phyloP scores from a whole-genome alignment of 2,888 invertebrate species.

The Sinhomidia bicolor region DNA sequence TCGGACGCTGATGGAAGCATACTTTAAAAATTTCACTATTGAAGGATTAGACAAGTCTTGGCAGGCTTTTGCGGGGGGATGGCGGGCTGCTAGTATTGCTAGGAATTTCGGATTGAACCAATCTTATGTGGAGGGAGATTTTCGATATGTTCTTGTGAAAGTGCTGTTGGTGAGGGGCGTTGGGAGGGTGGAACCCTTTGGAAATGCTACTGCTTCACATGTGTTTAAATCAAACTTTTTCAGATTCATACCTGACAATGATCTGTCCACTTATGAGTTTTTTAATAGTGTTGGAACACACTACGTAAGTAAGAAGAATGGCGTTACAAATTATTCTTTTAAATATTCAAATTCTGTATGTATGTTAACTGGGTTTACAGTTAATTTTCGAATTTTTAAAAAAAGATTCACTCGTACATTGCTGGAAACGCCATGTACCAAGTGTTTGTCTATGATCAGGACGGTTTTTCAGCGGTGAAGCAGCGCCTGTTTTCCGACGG shows the following conservation, averaged over 20 bases:
- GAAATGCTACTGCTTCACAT: constrained; percentile 83
- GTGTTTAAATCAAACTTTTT: constrained; percentile 25
- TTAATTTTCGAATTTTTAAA: neutral
- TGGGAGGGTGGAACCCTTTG: constrained; percentile 85
- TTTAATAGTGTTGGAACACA: constrained; percentile 75
- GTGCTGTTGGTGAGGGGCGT: constrained; percentile 83
- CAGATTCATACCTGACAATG: constrained; percentile 54
- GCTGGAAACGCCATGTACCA: constrained; percentile 94
- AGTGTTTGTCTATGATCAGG: constrained; percentile 90
- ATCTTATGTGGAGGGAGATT: constrained; percentile 90
- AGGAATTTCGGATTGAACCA: constrained; percentile 84
- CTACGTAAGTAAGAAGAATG: constrained; percentile 60
- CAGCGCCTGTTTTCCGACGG: constrained; percentile 81
- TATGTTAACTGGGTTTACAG: too few relatives aligned
- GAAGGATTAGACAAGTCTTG: constrained; percentile 92
- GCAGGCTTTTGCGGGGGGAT: constrained; percentile 91
- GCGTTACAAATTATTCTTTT: neutral
- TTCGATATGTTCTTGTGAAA: constrained; percentile 89
- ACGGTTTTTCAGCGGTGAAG: constrained; percentile 90
- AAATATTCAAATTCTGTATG: too few relatives aligned
- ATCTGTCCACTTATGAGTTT: constrained; percentile 69
- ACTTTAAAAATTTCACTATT: constrained; percentile 92
- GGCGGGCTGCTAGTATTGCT: constrained; percentile 90
- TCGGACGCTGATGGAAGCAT: constrained; percentile 91
- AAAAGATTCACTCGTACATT: constrained; percentile 72